Evolutionary conservation across 30 jellyfish, hydroid and myxozoan genomes (phyloP), one percentile per base, ranked within the genome.

Genomic region (Aurelia aurita): DNA sequence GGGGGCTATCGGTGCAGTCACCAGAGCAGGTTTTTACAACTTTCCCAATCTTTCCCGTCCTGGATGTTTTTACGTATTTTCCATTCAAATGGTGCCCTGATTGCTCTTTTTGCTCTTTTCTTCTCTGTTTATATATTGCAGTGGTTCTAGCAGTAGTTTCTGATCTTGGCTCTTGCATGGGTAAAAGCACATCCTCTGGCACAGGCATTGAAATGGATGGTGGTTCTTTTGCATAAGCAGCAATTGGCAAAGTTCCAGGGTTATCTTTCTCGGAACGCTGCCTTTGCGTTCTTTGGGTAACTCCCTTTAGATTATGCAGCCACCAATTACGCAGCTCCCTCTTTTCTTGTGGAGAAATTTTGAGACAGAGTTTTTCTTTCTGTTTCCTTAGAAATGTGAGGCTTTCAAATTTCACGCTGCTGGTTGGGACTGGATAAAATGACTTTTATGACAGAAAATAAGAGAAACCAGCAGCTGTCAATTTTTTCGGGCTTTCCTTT

Each of bases 161-260:
- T 3, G 43, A 35, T 35, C 47, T 6, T 35, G 13, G 47, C 10
- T 35, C 47, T 35, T 35, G 47, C 47, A 35, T 35, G 20, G 45
- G 75, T 63, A 63, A 63, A 63, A 63, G 75, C 75, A 63, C 75
- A 51, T 63, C 75, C 54, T 63, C 75, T 63, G 75, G 45, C 45
- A 63, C 75, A 63, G 75, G 75, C 75, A 63, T 63, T 63, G 54
- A 63, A 63, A 63, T 63, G 75, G 75, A 63, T 63, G 75, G 75
- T 63, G 75, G 75, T 22, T 63, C 75, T 16, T 63, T 63, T 63
- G 75, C 75, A 63, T 63, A 63, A 63, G 75, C 75, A 63, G 75
- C 44, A 63, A 63, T 63, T 63, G 75, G 54, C 54, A 63, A 63
- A 63, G 75, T 21, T 63, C 75, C 75, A 26, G 75, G 75, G 75